A percentile compares a stretch with the other conserved stretches of the same genome.
These are phyloP conservation scores for Netelia melanura DNA, from an alignment of 2,888 invertebrate genomes.

Conservation along the genomic window DNA sequence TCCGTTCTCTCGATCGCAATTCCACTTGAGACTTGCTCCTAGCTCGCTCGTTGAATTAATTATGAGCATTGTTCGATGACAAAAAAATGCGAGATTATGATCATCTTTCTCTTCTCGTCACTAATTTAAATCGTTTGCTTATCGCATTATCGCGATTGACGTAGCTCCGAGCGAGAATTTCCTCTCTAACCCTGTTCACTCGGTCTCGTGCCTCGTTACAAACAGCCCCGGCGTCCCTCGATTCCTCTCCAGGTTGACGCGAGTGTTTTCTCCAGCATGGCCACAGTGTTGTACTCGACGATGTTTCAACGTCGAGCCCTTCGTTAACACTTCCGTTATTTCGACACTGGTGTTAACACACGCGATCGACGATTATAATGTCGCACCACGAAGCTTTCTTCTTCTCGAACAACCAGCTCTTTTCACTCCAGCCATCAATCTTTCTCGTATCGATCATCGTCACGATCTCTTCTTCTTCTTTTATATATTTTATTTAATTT, in stretches of 20 bases:
- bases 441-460: neutral
- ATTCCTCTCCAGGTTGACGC: neutral
- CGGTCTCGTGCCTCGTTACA: too few relatives aligned
- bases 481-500: neutral
- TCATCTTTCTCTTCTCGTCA: neutral
- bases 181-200: too few relatives aligned
- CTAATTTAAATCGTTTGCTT: too few relatives aligned
- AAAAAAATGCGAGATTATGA: neutral
- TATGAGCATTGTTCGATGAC: neutral
- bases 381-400: neutral
- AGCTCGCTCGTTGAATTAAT: neutral
- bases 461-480: neutral
- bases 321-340: neutral
- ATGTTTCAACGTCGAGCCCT: neutral
- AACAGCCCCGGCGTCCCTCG: too few relatives aligned
- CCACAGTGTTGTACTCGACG: neutral
- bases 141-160: too few relatives aligned
- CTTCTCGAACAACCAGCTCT: neutral
- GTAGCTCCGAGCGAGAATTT: too few relatives aligned
- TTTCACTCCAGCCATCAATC: neutral
- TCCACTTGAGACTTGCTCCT: neutral
- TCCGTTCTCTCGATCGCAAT: constrained; percentile 5
- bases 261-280: neutral
- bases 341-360: neutral
- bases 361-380: neutral